These are phyloP conservation scores for Lepidurus apus DNA, from an alignment of 1,140 invertebrate species.

Conservation along the genomic window DNA sequence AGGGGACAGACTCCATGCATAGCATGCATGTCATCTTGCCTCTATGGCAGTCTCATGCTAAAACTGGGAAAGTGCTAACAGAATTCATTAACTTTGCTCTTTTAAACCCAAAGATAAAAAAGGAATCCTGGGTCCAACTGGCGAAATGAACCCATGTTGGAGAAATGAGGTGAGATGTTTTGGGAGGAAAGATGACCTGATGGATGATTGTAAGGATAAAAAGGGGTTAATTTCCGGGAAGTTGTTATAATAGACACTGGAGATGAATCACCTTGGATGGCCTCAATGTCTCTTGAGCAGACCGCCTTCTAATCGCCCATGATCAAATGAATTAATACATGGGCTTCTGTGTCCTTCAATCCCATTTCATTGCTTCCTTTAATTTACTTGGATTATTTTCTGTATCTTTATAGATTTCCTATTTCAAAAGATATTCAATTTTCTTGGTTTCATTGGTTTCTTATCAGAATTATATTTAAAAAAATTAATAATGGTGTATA, in stretches of 20 bases:
- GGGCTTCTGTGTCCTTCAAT: too few species aligned
- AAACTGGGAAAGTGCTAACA: neutral
- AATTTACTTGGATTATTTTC: too few species aligned
- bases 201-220: neutral
- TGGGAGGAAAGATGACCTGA: constrained; percentile 11
- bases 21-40: neutral
- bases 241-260: neutral
- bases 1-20: neutral
- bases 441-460: too few species aligned
- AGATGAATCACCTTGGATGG: neutral
- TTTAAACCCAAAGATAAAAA: neutral
- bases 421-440: too few species aligned
- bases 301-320: constrained; percentile 12
- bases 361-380: too few species aligned
- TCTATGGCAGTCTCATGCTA: neutral
- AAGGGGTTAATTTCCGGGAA: neutral
- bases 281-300: neutral
- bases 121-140: neutral
- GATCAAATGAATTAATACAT: neutral
- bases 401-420: too few species aligned
- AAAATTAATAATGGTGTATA: too few species aligned
- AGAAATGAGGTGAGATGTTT: neutral
- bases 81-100: neutral
- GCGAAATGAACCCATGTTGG: neutral
- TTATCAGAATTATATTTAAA: too few species aligned